These are phyloP conservation scores for Folsomia candida DNA, from an alignment of 2,888 invertebrate genomes.

Conservation along the genomic window DNA sequence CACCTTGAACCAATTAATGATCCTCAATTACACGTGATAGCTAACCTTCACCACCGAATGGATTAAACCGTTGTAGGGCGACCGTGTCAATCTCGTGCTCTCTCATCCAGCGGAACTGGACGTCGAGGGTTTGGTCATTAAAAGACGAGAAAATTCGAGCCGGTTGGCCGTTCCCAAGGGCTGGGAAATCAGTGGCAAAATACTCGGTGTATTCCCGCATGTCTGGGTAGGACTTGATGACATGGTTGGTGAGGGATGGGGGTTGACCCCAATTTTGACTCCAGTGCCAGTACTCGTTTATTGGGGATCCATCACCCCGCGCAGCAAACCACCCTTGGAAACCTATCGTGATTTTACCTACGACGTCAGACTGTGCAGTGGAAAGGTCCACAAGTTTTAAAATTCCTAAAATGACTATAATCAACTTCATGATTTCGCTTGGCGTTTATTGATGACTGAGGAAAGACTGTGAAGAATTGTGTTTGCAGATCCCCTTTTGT, in stretches of 20 bases:
- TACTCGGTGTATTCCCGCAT: slow-evolving; percentile 1
- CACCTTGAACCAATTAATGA: slow-evolving; percentile 16
- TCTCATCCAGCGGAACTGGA: slow-evolving; percentile 13
- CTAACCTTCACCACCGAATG: slow-evolving; percentile 1
- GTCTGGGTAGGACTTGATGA: slow-evolving; percentile 3
- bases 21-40: too few species aligned
- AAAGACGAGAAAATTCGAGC: slow-evolving; percentile 6
- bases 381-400: too few species aligned
- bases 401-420: too few species aligned
- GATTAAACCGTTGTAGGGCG: slow-evolving; percentile 14
- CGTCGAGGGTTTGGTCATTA: slow-evolving; percentile 6
- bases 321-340: slow-evolving; percentile 14
- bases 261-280: not conserved
- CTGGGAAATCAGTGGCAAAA: not conserved
- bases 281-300: slow-evolving; percentile 12
- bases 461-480: too few species aligned
- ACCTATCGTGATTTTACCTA: slow-evolving; percentile 13
- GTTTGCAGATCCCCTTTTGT: too few species aligned
- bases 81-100: slow-evolving; percentile 10
- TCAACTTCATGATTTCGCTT: too few species aligned
- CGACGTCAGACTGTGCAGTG: too few species aligned
- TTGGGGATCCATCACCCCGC: slow-evolving; percentile 5
- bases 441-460: too few species aligned
- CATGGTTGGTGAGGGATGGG: not conserved
- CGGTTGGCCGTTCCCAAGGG: not conserved